phyloP scores from a whole-genome alignment of 1,140 invertebrate genomes.

The Lethocerus indicus region DNA sequence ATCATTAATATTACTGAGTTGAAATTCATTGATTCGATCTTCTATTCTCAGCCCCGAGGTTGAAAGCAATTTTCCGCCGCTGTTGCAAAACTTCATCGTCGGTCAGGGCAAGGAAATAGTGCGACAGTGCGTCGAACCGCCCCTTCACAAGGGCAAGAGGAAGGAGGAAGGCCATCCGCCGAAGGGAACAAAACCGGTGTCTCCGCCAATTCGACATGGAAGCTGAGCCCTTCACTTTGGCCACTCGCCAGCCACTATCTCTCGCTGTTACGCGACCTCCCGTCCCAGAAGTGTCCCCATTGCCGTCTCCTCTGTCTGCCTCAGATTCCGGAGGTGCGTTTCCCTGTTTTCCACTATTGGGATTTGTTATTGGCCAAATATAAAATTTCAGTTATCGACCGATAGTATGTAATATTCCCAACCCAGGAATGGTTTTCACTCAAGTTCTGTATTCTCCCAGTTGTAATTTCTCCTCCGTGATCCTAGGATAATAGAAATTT shows the following conservation, averaged over 20 bases:
- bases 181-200: no score
- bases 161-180: no score
- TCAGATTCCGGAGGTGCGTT: conserved; percentile 30
- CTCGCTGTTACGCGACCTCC: conserved; percentile 35
- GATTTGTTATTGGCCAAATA: background rate
- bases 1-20: no score
- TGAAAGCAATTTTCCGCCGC: conserved; percentile 46
- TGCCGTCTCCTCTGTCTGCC: conserved; percentile 44
- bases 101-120: conserved; percentile 50
- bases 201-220: conserved; percentile 34
- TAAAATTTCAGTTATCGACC: background rate
- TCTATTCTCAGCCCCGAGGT: conserved; percentile 32
- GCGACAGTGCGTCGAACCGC: conserved; percentile 50
- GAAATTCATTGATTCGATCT: no score
- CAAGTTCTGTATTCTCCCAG: no score
- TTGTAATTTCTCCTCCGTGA: background rate
- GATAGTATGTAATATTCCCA: no score
- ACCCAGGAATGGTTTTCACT: no score
- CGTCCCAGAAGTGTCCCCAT: conserved; percentile 40
- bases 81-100: conserved; percentile 39
- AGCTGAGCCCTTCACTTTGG: conserved; percentile 40
- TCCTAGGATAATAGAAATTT: background rate
- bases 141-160: no score
- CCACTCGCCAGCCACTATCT: conserved; percentile 42
- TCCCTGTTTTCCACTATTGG: background rate